These are phyloP conservation scores for Nilaparvata lugens DNA, from an alignment of 1,140 invertebrate genomes.

Conservation along the genomic window DNA sequence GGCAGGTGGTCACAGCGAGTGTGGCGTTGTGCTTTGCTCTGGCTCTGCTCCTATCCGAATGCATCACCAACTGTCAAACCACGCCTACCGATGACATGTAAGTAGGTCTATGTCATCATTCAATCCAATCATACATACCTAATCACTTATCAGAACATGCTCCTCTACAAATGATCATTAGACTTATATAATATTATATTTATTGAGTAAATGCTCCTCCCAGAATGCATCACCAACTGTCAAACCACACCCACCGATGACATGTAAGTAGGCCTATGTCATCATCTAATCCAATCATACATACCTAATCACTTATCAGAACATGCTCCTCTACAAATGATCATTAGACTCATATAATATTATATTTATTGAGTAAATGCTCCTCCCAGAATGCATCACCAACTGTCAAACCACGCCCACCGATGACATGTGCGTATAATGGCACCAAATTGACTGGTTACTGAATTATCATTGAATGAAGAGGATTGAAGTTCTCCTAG, in stretches of 20 bases:
- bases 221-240: too few species aligned
- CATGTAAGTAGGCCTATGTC: conserved; percentile 1
- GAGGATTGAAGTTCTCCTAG: too few species aligned
- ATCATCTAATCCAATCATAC: background rate
- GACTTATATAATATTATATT: too few species aligned
- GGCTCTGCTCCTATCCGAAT: background rate
- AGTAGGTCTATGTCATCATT: background rate
- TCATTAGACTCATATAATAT: too few species aligned
- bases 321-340: too few species aligned
- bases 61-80: background rate
- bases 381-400: background rate
- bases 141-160: background rate
- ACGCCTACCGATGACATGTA: conserved; percentile 6
- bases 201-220: too few species aligned
- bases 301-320: background rate
- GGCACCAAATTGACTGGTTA: too few species aligned
- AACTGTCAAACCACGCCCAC: conserved; percentile 2
- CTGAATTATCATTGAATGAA: too few species aligned
- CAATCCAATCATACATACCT: background rate
- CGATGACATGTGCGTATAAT: conserved; percentile 8
- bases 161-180: too few species aligned
- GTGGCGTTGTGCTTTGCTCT: conserved; percentile 11
- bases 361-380: too few species aligned
- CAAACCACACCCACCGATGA: conserved; percentile 7
- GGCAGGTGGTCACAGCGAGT: conserved; percentile 24